Conservation (phyloP, 1,140 invertebrate genomes). For the Globodera rostochiensis region DNA sequence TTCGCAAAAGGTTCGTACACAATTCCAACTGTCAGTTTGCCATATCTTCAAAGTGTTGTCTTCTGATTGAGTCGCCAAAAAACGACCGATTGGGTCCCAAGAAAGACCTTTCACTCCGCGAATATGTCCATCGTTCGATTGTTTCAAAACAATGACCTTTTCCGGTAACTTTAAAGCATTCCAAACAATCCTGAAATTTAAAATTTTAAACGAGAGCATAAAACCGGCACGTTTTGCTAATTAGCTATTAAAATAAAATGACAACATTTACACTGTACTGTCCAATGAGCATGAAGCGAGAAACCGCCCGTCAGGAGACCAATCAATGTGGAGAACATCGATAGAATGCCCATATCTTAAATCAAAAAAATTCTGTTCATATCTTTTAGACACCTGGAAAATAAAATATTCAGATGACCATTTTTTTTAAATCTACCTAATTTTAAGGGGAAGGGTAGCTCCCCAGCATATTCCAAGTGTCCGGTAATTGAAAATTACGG, state of each 20-base stretch:
- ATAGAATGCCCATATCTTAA: slow-evolving; percentile 33
- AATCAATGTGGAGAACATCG: slow-evolving; percentile 34
- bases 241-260: not conserved
- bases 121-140: slow-evolving; percentile 22
- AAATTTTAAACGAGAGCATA: too few species aligned
- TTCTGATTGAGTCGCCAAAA: slow-evolving; percentile 34
- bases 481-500: slow-evolving; percentile 1
- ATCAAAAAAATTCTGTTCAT: not conserved
- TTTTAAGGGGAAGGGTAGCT: not conserved
- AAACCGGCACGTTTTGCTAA: not conserved
- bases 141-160: slow-evolving; percentile 30
- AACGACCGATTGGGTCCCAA: slow-evolving; percentile 36
- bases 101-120: slow-evolving; percentile 31
- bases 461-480: too few species aligned
- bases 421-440: not conserved
- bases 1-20: slow-evolving; percentile 24
- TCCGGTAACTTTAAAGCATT: slow-evolving; percentile 33
- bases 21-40: slow-evolving; percentile 38
- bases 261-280: slow-evolving; percentile 27
- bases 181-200: slow-evolving; percentile 31
- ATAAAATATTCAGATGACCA: not conserved
- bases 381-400: not conserved
- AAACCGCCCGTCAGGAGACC: slow-evolving; percentile 36
- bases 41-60: slow-evolving; percentile 40
- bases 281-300: slow-evolving; percentile 37